Percentiles rank a stretch among this genome's conserved stretches.
Evolutionary conservation across 2,113 vertebrate genomes (phyloP).

Genomic region (Stegastes partitus): DNA sequence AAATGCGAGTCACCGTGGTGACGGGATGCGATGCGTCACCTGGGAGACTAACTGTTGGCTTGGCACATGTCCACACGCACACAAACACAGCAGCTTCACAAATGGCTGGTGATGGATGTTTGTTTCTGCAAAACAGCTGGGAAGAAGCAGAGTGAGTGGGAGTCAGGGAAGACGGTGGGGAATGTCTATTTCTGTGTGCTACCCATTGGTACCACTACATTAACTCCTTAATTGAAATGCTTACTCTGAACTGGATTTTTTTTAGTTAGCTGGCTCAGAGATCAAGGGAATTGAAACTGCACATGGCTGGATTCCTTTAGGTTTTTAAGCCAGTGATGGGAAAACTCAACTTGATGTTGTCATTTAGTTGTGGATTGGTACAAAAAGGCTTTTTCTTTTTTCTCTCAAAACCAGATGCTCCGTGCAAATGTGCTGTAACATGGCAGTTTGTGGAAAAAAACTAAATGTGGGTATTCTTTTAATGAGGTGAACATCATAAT

Average conservation of each 20-base stretch:
- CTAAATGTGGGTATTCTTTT: too few species aligned
- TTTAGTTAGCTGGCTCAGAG: conserved; percentile 36
- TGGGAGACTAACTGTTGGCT: conserved; percentile 62
- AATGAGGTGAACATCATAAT: too few species aligned
- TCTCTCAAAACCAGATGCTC: too few species aligned
- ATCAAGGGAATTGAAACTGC: conserved; percentile 25
- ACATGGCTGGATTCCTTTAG: background rate
- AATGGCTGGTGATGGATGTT: conserved; percentile 56
- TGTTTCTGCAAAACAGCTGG: conserved; percentile 61
- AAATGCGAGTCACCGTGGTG: conserved; percentile 51
- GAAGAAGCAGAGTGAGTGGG: conserved; percentile 31
- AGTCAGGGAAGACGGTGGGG: conserved; percentile 39
- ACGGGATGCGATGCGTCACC: conserved; percentile 71
- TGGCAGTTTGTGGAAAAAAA: too few species aligned
- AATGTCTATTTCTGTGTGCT: conserved; percentile 53
- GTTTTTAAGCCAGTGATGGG: background rate
- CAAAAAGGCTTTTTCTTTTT: too few species aligned
- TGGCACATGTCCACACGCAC: conserved; percentile 35
- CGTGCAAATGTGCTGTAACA: too few species aligned
- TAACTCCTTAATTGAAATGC: conserved; percentile 49
- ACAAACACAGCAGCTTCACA: conserved; percentile 16
- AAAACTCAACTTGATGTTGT: background rate
- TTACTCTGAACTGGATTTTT: conserved; percentile 13
- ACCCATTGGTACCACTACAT: conserved; percentile 46
- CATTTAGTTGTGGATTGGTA: too few species aligned